Evolutionary conservation across 2,797 vertebrate genomes (phyloP).

Genomic region (Brachyalestes nurse): DNA sequence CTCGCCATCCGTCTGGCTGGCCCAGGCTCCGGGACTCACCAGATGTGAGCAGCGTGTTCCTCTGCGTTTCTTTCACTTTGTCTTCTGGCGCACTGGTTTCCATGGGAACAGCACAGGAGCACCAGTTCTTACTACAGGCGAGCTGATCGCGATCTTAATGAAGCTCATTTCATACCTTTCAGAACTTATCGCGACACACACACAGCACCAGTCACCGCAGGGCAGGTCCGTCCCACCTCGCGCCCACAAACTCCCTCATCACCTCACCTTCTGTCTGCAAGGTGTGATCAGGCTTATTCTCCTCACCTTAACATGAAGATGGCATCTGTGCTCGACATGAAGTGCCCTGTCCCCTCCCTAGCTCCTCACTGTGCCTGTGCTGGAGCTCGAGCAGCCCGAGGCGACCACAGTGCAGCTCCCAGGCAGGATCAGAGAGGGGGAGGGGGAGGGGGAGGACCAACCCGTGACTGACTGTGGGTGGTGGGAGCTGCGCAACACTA

Average conservation of each 20-base stretch:
- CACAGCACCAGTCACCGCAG: background rate
- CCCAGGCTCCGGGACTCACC: background rate
- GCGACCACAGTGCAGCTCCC: background rate
- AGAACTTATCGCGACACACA: background rate
- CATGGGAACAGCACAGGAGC: slow-evolving; percentile 24
- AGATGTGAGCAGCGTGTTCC: background rate
- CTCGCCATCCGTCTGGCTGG: background rate
- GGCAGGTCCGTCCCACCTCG: background rate
- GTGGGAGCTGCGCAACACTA: background rate
- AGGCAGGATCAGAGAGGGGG: slow-evolving; percentile 6
- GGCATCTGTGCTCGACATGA: slow-evolving; percentile 47
- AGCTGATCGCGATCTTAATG: background rate
- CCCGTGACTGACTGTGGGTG: slow-evolving; percentile 47
- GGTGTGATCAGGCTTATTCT: background rate
- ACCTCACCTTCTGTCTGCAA: background rate
- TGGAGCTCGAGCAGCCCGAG: background rate
- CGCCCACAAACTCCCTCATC: background rate
- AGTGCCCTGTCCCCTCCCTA: slow-evolving; percentile 7
- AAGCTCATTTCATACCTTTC: background rate
- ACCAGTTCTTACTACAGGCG: slow-evolving; percentile 6
- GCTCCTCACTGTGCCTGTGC: background rate
- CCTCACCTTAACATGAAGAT: slow-evolving; percentile 39
- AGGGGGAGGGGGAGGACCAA: background rate
- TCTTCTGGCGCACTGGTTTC: slow-evolving; percentile 5
- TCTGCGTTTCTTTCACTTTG: background rate